A percentile compares a stretch with the other conserved stretches of the same genome.
phyloP scores from a whole-genome alignment of 2,888 invertebrate genomes.

The Eristalis pertinax region DNA sequence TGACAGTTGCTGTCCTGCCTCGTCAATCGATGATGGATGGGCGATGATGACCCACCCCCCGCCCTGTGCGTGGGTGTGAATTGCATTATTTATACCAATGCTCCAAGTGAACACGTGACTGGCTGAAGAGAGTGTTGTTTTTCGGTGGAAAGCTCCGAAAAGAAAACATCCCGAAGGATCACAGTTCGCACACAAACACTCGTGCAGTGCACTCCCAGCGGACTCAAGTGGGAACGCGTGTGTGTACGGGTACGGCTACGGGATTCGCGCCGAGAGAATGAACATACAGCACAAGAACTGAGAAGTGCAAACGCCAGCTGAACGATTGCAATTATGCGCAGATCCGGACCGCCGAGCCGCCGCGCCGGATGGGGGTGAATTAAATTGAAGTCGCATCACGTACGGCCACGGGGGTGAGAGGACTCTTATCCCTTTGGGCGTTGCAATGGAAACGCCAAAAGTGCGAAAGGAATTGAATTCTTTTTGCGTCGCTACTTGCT shows the following conservation, averaged over 20 bases:
- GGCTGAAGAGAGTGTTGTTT: constrained; percentile 44
- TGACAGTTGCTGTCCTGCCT: constrained; percentile 56
- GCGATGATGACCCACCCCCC: constrained; percentile 2
- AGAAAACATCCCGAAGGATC: constrained; percentile 63
- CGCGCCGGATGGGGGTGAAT: constrained; percentile 47
- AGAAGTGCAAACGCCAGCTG: constrained; percentile 63
- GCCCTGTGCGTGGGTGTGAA: constrained; percentile 53
- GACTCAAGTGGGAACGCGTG: constrained; percentile 62
- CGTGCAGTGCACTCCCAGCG: constrained; percentile 40
- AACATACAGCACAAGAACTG: constrained; percentile 32
- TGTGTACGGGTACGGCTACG: constrained; percentile 34
- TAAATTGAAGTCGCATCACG: constrained; percentile 71
- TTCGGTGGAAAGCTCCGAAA: constrained; percentile 26
- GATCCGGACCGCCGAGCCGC: constrained; percentile 39
- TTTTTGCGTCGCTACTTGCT: constrained; percentile 18
- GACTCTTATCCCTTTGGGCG: constrained; percentile 60
- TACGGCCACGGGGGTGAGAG: constrained; percentile 38
- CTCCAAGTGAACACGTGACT: constrained; percentile 67
- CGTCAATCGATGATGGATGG: constrained; percentile 68
- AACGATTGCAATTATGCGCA: constrained; percentile 64
- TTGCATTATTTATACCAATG: constrained; percentile 70
- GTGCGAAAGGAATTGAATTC: constrained; percentile 40
- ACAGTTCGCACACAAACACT: constrained; percentile 54
- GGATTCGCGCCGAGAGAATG: constrained; percentile 25
- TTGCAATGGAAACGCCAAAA: constrained; percentile 68